Base-by-base conservation (phyloP, 2,888 invertebrate species). In the Tanaodytes sp. region DNA sequence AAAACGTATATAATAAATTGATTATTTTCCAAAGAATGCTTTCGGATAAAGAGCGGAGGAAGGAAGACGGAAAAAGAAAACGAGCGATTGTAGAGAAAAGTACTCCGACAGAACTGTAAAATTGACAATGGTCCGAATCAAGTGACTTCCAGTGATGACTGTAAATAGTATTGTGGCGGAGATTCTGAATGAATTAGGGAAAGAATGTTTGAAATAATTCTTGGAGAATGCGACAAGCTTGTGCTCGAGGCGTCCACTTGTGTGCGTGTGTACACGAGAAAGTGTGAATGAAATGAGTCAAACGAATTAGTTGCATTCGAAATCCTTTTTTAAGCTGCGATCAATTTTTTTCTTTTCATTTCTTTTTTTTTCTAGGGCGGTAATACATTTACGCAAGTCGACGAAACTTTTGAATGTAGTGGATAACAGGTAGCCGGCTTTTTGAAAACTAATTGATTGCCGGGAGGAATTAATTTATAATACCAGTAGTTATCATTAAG, bases 111-210 rank as follows among this genome's bases (percentile, higher is more conserved):
- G 20, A 40, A 48, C 31, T 62, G 46, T 62, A 61, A 61, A 43
- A 62, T 31, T 51, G 39, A 62, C 46, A 62, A 46, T 52, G 30
- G 45, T 52, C 36, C 42, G 39, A 52, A 39, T 62, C 39, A 39
- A 52, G 62, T 62, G 62, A 52, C 48, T 63, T 54, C 48, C 31
- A 54, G 54, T 48, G 48, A 54, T 40, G 48, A 63, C 54, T 40
- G 63, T 48, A 54, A 63, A 63, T 54, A 54, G 54, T 55, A 43
- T 37, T 61, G 37, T 36, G 31, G 27, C 43, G 39, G 46, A 33
- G 1, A 30, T 63, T 54, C 18, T 33, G 20, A 54, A 54, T 54
- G 63, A 63, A 46, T 54, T 40, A 33, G 48, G 33, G 54, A 11
- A 39, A 46, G 62, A 55, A 63, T 63, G 63, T 54, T 40, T 31